Percentiles rank a stretch among this genome's conserved stretches.
These are phyloP conservation scores for Timema cristinae DNA, from an alignment of 2,888 invertebrate genomes.

Conservation along the genomic window DNA sequence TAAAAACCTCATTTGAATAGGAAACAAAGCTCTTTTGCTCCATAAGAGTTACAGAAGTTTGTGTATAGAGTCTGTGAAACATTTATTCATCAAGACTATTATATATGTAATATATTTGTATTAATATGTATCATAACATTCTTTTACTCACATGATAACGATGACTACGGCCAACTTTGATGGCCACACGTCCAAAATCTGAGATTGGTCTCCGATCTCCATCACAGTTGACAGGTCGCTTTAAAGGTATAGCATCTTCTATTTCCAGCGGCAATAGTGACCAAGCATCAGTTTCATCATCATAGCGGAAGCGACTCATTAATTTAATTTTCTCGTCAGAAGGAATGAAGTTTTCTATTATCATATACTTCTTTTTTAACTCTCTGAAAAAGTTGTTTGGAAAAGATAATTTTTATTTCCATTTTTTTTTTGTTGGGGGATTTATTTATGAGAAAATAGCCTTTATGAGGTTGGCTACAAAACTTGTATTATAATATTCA, in stretches of 20 bases:
- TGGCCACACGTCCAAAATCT: constrained; percentile 55
- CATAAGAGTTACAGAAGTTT: no score
- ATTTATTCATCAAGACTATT: no score
- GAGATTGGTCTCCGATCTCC: constrained; percentile 61
- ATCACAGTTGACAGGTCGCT: constrained; percentile 61
- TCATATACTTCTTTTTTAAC: constrained; percentile 80
- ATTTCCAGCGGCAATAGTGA: constrained; percentile 41
- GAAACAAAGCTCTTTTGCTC: no score
- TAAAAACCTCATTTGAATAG: no score
- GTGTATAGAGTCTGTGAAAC: no score
- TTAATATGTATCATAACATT: background rate
- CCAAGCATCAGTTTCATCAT: constrained; percentile 82
- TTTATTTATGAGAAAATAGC: no score
- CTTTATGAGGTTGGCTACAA: no score
- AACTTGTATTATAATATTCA: no score
- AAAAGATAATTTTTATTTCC: constrained; percentile 2
- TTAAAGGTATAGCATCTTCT: constrained; percentile 38
- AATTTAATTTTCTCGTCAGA: constrained; percentile 73
- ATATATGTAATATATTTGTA: no score
- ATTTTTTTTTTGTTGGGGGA: no score
- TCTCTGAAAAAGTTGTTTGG: constrained; percentile 53
- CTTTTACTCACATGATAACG: constrained; percentile 38
- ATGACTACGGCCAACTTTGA: constrained; percentile 48
- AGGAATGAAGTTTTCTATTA: constrained; percentile 88
- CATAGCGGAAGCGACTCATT: constrained; percentile 67